Evolutionary conservation across 2,113 vertebrate genomes (phyloP).

Genomic region (Sterrhoptilus dennistouni): DNA sequence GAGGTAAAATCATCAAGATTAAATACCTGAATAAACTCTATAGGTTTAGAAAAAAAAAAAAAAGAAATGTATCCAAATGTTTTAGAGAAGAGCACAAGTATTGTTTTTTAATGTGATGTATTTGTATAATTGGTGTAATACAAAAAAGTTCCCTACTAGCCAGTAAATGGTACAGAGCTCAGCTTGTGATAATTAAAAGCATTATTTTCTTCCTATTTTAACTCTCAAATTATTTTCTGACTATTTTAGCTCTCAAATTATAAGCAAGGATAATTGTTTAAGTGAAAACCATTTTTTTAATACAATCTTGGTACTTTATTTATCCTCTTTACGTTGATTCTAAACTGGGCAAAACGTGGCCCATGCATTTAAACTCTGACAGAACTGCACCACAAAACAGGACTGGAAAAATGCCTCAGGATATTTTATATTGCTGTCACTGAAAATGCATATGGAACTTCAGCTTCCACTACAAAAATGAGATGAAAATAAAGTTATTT

Average conservation of each 20-base stretch:
- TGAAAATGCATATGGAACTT: background rate
- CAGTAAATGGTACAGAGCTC: background rate
- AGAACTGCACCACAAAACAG: background rate
- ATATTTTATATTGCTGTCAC: background rate
- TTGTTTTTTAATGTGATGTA: background rate
- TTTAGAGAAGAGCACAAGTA: background rate
- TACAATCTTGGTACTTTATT: background rate
- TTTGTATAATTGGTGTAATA: slow-evolving; percentile 35
- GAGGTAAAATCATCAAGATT: background rate
- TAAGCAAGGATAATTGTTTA: background rate
- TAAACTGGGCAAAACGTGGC: background rate
- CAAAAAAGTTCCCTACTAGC: background rate
- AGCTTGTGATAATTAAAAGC: background rate
- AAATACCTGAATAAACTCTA: background rate
- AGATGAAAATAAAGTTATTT: slow-evolving; percentile 6
- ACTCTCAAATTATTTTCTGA: background rate
- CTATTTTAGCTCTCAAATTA: background rate
- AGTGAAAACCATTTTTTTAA: background rate
- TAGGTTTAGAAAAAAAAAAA: background rate
- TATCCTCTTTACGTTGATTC: background rate
- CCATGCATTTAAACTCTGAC: background rate
- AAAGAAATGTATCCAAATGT: background rate
- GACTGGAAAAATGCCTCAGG: background rate
- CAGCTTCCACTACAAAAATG: background rate
- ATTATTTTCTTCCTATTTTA: background rate